Evolutionary conservation across 2,888 invertebrate genomes (phyloP), one percentile per base, ranked within the genome.

Genomic region (Bugula neritina): DNA sequence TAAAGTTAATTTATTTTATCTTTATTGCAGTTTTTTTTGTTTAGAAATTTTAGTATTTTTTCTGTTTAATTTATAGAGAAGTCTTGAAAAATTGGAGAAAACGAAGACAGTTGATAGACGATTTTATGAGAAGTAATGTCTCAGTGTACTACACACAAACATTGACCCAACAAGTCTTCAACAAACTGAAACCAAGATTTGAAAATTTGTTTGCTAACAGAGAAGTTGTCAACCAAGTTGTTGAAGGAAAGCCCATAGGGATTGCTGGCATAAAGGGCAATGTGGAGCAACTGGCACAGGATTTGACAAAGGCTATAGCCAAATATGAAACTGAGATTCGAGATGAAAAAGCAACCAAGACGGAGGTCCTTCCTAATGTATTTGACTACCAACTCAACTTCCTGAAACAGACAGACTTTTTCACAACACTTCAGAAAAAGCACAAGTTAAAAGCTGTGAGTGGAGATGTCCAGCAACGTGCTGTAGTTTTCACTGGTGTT

Each of bases 51-150:
- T n/a, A n/a, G n/a, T n/a, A n/a, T n/a, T n/a, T n/a, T n/a, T n/a
- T n/a, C n/a, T n/a, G n/a, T n/a, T n/a, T n/a, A n/a, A 31, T 63
- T 63, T 63, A 34, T 31, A 63, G 63, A 63, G 31, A 25, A 3
- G 31, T 31, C 13, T 31, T 63, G 5, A 63, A 63, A n/a, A 27
- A 63, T 2, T 63, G 63, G 63, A 25, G 63, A 31, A 31, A 13
- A 31, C 31, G 27, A n/a, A 63, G 27, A 27, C 5, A 21, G 17
- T 25, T 5, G 17, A 13, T 63, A 13, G 63, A 63, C n/a, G 17
- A 25, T 10, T 63, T 63, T 31, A 63, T 63, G 13, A 5, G 31
- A 2, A 63, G 27, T 3, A 31, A 13, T 31, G 27, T 63, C 27
- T 29, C 5, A 3, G 27, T 31, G 2, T 63, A 25, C 63, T 25